Percentiles rank a stretch among this genome's conserved stretches.
Conservation (phyloP, 2,113 vertebrate genomes). For the Sarotherodon lohbergeri region DNA sequence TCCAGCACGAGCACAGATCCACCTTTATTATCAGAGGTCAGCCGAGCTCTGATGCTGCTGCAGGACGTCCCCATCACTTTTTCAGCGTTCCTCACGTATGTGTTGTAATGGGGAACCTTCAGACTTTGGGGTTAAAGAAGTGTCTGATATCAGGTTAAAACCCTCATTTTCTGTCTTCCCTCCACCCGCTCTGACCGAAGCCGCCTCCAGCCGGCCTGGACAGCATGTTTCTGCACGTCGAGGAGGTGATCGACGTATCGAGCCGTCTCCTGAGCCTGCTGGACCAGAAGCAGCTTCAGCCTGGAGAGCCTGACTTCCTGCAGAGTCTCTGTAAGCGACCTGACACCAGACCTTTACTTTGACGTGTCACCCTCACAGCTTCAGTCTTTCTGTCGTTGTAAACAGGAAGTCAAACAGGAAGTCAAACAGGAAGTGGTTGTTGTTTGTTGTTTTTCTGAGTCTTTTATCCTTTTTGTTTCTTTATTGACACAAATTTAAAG, state of each 20-base stretch:
- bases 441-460: neutral
- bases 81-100: neutral
- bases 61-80: neutral
- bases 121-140: neutral
- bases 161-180: neutral
- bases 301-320: constrained; percentile 70
- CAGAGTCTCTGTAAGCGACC: constrained; percentile 78
- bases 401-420: neutral
- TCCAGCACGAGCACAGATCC: neutral
- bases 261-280: constrained; percentile 76
- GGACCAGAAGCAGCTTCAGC: constrained; percentile 59
- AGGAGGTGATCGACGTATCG: constrained; percentile 82
- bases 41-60: neutral
- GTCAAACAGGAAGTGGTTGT: neutral
- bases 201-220: constrained; percentile 80
- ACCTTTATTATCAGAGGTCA: neutral
- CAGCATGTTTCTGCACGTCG: constrained; percentile 82
- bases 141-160: neutral
- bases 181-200: constrained; percentile 40
- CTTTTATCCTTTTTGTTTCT: neutral
- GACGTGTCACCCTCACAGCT: neutral
- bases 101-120: neutral
- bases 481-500: neutral
- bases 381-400: neutral
- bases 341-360: neutral